A percentile compares a stretch with the other conserved stretches of the same genome.
These are phyloP conservation scores for Urocyon cinereoargenteus DNA, from an alignment of 2,797 vertebrate genomes.

Conservation along the genomic window DNA sequence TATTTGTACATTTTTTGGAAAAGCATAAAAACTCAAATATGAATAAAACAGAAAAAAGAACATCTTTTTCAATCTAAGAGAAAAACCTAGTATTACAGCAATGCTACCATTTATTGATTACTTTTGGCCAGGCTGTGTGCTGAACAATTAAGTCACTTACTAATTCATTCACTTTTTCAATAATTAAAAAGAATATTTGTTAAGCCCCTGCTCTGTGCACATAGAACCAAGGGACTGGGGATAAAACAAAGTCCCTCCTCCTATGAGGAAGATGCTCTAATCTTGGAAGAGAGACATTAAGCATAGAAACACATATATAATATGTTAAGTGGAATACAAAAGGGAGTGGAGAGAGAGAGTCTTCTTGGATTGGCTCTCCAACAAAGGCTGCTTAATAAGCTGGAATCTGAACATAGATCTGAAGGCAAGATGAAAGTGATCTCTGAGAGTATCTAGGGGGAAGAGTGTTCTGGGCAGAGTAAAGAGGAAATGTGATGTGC, in stretches of 20 bases:
- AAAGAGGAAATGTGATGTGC: not conserved
- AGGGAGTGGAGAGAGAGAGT: not conserved
- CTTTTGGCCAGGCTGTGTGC: not conserved
- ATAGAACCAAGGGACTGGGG: not conserved
- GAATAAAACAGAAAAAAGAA: not conserved
- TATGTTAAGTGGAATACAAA: not conserved
- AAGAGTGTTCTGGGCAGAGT: not conserved
- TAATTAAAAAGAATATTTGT: not conserved
- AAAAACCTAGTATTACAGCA: not conserved
- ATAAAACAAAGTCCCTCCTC: not conserved
- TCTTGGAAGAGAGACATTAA: not conserved
- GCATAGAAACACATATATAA: not conserved
- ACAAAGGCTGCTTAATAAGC: not conserved
- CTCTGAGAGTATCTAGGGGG: not conserved
- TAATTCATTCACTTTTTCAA: constrained; percentile 5
- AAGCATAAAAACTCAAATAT: not conserved
- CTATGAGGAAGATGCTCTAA: not conserved
- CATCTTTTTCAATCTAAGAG: not conserved
- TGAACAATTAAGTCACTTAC: not conserved
- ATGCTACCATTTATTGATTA: not conserved
- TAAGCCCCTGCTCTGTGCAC: not conserved
- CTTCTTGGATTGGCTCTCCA: not conserved
- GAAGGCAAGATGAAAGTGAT: not conserved
- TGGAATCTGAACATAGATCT: not conserved
- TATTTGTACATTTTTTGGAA: not conserved